phyloP scores from a whole-genome alignment of 2,888 invertebrate species.

The Microctonus brassicae region DNA sequence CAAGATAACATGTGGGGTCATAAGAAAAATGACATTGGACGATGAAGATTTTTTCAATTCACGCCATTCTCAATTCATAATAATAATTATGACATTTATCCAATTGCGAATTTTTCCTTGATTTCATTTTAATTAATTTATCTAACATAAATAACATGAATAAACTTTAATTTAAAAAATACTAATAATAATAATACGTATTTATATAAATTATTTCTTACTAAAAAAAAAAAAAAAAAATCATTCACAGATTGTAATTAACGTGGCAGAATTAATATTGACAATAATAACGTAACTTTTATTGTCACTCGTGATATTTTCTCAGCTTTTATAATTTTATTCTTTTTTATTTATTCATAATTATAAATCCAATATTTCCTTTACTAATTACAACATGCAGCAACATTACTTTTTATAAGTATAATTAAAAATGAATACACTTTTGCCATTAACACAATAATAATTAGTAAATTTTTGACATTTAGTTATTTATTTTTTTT shows the following conservation, averaged over 20 bases:
- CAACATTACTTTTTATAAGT: too few species aligned
- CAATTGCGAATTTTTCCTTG: background rate
- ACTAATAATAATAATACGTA: conserved; percentile 7
- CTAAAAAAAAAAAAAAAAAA: too few species aligned
- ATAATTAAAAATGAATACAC: too few species aligned
- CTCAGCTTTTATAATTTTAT: conserved; percentile 54
- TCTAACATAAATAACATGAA: too few species aligned
- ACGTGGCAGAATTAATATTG: conserved; percentile 47
- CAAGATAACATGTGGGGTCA: background rate
- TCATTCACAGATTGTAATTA: conserved; percentile 48
- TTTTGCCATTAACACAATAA: too few species aligned
- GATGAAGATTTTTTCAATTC: background rate
- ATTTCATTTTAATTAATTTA: background rate
- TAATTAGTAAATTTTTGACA: too few species aligned
- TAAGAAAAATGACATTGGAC: background rate
- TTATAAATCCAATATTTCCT: conserved; percentile 49
- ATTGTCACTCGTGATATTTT: conserved; percentile 50
- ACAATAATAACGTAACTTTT: conserved; percentile 53
- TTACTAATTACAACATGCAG: too few species aligned
- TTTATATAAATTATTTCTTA: too few species aligned
- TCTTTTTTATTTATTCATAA: conserved; percentile 44
- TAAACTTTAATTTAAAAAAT: too few species aligned
- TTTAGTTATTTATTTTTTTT: too few species aligned
- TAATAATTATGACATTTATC: conserved; percentile 23
- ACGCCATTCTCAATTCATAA: background rate